Percentiles rank a stretch among this genome's conserved stretches.
These are phyloP conservation scores for Lichenostomus cassidix DNA, from an alignment of 2,113 vertebrate genomes.

Conservation along the genomic window DNA sequence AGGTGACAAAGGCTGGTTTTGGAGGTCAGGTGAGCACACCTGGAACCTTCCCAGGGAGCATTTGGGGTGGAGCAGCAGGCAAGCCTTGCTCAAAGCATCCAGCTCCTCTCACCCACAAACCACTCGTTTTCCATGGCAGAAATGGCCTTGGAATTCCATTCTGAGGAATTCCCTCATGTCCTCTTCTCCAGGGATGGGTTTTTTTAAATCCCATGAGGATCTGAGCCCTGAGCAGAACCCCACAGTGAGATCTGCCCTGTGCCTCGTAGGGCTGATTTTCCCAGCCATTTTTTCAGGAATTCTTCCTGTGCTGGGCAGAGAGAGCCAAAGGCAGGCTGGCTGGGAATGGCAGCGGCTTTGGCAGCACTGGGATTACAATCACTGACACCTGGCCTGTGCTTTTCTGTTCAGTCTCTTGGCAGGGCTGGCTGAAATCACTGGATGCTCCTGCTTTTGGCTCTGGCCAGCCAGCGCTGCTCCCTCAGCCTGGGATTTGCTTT, in stretches of 20 bases:
- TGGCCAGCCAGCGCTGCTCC: neutral
- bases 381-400: conserved; percentile 47
- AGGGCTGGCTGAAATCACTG: conserved; percentile 5
- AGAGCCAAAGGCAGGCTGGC: neutral
- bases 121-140: neutral
- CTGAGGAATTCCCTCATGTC: neutral
- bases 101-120: neutral
- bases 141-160: neutral
- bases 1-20: neutral
- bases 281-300: neutral
- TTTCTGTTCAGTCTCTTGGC: conserved; percentile 31
- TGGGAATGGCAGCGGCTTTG: neutral
- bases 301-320: neutral
- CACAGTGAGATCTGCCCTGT: accelerated
- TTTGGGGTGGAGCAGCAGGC: too few relatives aligned
- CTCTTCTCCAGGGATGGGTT: accelerated
- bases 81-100: too few relatives aligned
- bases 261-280: neutral
- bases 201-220: neutral
- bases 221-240: neutral
- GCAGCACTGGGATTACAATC: conserved; percentile 16
- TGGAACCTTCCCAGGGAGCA: neutral
- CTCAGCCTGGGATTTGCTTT: neutral
- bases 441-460: conserved; percentile 41
- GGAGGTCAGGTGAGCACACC: neutral